Conservation (phyloP, 2,888 invertebrate species). For the Acrobasis consociella region DNA sequence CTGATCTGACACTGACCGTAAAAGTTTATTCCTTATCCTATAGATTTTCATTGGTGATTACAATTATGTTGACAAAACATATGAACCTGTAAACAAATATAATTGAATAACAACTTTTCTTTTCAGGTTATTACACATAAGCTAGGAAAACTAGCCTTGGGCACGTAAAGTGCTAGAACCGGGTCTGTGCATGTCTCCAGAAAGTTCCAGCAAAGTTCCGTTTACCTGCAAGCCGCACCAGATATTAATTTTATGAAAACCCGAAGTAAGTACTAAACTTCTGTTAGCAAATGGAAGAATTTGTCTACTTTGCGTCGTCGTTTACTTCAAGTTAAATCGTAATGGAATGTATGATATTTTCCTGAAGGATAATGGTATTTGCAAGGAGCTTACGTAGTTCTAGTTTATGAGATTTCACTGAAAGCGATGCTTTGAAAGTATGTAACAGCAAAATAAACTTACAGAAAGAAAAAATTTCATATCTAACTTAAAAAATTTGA, state of each 20-base stretch:
- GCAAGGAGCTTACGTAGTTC: constrained; percentile 3
- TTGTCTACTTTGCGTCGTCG: constrained; percentile 39
- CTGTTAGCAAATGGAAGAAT: constrained; percentile 51
- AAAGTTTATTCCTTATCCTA: no score
- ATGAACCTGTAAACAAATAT: no score
- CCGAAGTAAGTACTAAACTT: constrained; percentile 51
- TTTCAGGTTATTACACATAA: no score
- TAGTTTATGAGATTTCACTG: constrained; percentile 16
- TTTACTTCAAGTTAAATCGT: constrained; percentile 36
- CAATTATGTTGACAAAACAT: no score
- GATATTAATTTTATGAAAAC: constrained; percentile 72
- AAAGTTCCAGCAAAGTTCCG: constrained; percentile 61
- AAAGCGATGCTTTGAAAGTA: background rate
- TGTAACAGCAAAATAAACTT: background rate
- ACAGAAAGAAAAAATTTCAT: no score
- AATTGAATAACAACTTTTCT: no score
- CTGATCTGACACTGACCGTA: no score
- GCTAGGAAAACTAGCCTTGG: no score
- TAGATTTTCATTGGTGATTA: no score
- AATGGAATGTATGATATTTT: constrained; percentile 25
- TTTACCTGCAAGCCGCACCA: constrained; percentile 59
- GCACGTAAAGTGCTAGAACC: no score
- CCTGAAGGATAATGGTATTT: constrained; percentile 14
- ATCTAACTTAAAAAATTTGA: no score
- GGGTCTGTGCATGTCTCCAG: constrained; percentile 57